phyloP scores from a whole-genome alignment of 1,140 invertebrate genomes.

The Drosophila lini region DNA sequence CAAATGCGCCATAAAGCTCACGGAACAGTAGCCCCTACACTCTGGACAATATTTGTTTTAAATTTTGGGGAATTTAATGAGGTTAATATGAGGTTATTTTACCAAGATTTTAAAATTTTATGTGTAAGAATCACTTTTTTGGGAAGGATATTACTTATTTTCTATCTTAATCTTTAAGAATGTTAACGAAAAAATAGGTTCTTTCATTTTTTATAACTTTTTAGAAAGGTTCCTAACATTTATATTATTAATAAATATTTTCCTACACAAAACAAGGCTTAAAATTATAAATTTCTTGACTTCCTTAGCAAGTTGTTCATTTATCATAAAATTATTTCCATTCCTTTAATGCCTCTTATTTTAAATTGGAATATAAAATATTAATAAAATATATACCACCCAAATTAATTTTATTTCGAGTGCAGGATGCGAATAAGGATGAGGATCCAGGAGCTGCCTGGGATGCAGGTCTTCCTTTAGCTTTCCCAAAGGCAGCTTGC shows the following conservation, averaged over 20 bases:
- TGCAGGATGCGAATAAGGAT: slow-evolving; percentile 7
- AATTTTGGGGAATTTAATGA: not conserved
- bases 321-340: not conserved
- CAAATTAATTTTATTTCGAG: not conserved
- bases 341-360: not conserved
- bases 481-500: slow-evolving; percentile 55
- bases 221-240: no score
- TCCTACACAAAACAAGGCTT: no score
- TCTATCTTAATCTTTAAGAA: no score
- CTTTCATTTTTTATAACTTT: no score
- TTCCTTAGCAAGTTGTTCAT: not conserved
- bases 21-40: slow-evolving; percentile 28
- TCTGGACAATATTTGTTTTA: not conserved
- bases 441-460: not conserved
- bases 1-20: slow-evolving; percentile 76
- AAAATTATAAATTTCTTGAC: not conserved
- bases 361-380: not conserved
- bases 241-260: not conserved
- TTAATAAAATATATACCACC: no score
- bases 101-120: not conserved
- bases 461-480: slow-evolving; percentile 34
- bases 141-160: not conserved
- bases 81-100: not conserved
- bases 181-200: no score
- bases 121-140: not conserved